Evolutionary conservation across 1,140 invertebrate species (phyloP), one percentile per base, ranked within the genome.

Genomic region (Gryon sp.): DNA sequence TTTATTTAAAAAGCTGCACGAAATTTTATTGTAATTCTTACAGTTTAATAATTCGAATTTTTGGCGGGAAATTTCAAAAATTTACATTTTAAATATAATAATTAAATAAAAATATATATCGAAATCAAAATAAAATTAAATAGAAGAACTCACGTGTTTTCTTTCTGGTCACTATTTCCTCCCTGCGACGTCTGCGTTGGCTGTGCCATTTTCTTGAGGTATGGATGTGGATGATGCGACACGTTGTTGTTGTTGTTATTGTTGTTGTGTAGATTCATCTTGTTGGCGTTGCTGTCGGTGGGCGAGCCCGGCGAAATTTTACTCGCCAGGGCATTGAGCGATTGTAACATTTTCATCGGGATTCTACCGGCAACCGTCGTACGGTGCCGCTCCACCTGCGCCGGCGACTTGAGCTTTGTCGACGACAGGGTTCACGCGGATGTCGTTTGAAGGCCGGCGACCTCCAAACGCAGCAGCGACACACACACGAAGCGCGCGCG

Each of bases 271-370:
- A 88, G 82, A 65, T 87, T 85, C 38, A 89, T 87, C 70, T 81
- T 90, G 63, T 88, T 89, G 19, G 84, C 88, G 77, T 88, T 89
- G 78, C 86, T 87, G 73, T 89, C 89, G 48, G 87, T 89, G 7
- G 87, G 89, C 57, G 89, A 90, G 68, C 92, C 92, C 82, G 93
- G 93, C 86, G 93, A 94, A 87, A 94, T 93, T 87, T 95, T 95
- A 81, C 92, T 93, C 87, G 93, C 93, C 88, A 95, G 90, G 85
- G 92, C 92, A 89, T 94, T 94, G 86, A 94, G 87, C 65, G 93
- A 93, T 85, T 94, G 93, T 83, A 95, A 89, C 94, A 94, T 95
- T 87, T 88, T 88, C 87, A 88, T 88, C 18, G 83, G 85, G 40
- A 52, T 80, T 59, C 83, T 83, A 11, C 46, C 68, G 43, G 79